phyloP scores from a whole-genome alignment of 2,888 invertebrate species.

The Cybosia mesomella region DNA sequence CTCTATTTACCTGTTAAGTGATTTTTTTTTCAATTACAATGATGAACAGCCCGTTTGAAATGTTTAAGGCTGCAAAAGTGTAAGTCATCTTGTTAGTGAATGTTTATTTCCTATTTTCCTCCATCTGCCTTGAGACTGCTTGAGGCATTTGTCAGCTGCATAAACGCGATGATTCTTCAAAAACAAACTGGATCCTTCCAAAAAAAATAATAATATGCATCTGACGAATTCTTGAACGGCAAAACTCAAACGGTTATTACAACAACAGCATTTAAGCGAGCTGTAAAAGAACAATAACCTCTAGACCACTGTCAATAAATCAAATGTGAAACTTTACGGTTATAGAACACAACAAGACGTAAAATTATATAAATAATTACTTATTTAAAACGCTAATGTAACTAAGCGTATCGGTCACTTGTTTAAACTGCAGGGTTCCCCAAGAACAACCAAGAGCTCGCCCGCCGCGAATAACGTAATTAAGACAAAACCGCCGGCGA shows the following conservation, averaged over 20 bases:
- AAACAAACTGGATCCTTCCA: slow-evolving; percentile 40
- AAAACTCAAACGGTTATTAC: slow-evolving; percentile 19
- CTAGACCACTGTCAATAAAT: slow-evolving; percentile 3
- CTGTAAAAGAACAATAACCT: not conserved
- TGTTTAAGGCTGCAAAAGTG: slow-evolving; percentile 70
- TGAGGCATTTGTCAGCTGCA: slow-evolving; percentile 66
- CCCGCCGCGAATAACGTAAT: slow-evolving; percentile 86
- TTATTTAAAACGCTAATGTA: slow-evolving; percentile 43
- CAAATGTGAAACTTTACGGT: not conserved
- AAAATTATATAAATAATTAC: slow-evolving; percentile 17
- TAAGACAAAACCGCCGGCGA: slow-evolving; percentile 86
- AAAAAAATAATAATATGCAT: slow-evolving; percentile 28
- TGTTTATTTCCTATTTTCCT: slow-evolving; percentile 73
- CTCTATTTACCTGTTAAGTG: slow-evolving; percentile 85
- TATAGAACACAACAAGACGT: not conserved
- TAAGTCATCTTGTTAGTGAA: slow-evolving; percentile 84
- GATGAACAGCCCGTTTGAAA: slow-evolving; percentile 77
- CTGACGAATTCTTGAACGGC: slow-evolving; percentile 26
- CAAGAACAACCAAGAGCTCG: slow-evolving; percentile 61
- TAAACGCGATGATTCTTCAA: slow-evolving; percentile 64
- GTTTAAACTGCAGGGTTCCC: slow-evolving; percentile 61
- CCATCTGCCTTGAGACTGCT: slow-evolving; percentile 40
- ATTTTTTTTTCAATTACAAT: slow-evolving; percentile 85
- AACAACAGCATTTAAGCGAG: not conserved
- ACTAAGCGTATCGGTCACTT: slow-evolving; percentile 65